Percentiles rank a stretch among this genome's conserved stretches.
Evolutionary conservation across 2,888 invertebrate species (phyloP).

Genomic region (Hydrotaea cyrtoneurina): DNA sequence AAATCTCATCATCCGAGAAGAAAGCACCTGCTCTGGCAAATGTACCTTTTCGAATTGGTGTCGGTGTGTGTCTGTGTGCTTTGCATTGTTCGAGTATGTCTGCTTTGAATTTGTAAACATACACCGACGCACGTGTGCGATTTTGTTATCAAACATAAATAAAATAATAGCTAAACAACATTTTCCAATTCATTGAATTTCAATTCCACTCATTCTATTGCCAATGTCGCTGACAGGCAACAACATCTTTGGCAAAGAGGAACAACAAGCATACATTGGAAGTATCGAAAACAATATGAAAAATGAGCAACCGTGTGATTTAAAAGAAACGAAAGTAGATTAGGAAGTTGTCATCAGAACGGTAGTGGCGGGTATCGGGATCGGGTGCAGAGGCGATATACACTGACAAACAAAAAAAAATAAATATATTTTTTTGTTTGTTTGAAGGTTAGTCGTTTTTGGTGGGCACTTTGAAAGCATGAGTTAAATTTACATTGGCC

Average conservation of each 20-base stretch:
- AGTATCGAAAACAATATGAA: conserved; percentile 40
- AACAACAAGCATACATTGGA: neutral
- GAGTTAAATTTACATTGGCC: too few species aligned
- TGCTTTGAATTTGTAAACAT: conserved; percentile 45
- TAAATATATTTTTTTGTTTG: too few species aligned
- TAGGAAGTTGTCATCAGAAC: conserved; percentile 57
- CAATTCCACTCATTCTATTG: conserved; percentile 48
- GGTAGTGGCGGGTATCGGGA: too few species aligned
- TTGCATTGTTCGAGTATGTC: too few species aligned
- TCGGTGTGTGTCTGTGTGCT: too few species aligned
- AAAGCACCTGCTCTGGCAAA: conserved; percentile 44
- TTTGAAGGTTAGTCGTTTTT: too few species aligned
- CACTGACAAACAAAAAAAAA: neutral
- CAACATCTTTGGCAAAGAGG: neutral
- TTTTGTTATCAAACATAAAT: conserved; percentile 38
- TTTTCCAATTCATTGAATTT: conserved; percentile 67
- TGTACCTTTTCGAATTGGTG: too few species aligned
- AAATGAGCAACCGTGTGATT: conserved; percentile 52
- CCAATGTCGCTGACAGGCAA: conserved; percentile 1
- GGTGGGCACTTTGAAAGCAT: too few species aligned
- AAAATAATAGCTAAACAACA: conserved; percentile 66
- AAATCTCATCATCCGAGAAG: conserved; percentile 28
- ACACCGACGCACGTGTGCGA: conserved; percentile 18
- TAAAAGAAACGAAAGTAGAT: conserved; percentile 54
- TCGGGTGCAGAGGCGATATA: neutral